Evolutionary conservation across 2,888 invertebrate species (phyloP), one percentile per base, ranked within the genome.

Genomic region (Ochlodes sylvanus): DNA sequence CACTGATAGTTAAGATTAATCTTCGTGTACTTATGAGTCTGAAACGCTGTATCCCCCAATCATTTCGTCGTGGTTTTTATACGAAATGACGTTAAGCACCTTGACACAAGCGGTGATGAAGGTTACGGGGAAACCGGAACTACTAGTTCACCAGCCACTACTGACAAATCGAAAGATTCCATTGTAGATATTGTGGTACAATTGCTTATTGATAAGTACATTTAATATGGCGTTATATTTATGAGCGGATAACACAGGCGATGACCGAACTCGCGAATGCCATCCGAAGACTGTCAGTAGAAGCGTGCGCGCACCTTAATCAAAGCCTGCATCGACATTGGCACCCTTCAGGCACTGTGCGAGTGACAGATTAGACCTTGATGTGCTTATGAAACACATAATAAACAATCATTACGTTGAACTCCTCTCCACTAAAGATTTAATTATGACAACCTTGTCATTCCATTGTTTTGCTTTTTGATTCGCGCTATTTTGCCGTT

Each of bases 331-430:
- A 41, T 42, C 15, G 62, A 38, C 44, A 15, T 44, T 15, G 50
- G 14, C 21, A 52, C 52, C 52, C 19, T 52, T 52, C 52, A 14
- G n/a, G 17, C 34, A 32, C 15, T 27, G 17, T 17, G 38, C 71
- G 73, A 83, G 80, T 88, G 90, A 88, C 87, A 85, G 82, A 77
- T 75, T 75, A 79, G 86, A 88, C 91, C 92, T 91, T 91, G 90
- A 75, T 73, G 77, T 68, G 27, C n/a, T 50, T 42, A 44, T 44
- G 44, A 44, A 44, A 44, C 44, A 47, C 17, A 3, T 38, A 34
- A 10, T 38, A 38, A 38, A 38, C 38, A 38, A 12, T 12, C 38
- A 38, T 38, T 38, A 38, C 38, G 38, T 38, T 12, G 10, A 9
- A 38, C 10, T 38, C 38, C 10, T 38, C 9, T 38, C 38, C 38